phyloP scores from a whole-genome alignment of 2,797 vertebrate species.

The Tapera naevia region DNA sequence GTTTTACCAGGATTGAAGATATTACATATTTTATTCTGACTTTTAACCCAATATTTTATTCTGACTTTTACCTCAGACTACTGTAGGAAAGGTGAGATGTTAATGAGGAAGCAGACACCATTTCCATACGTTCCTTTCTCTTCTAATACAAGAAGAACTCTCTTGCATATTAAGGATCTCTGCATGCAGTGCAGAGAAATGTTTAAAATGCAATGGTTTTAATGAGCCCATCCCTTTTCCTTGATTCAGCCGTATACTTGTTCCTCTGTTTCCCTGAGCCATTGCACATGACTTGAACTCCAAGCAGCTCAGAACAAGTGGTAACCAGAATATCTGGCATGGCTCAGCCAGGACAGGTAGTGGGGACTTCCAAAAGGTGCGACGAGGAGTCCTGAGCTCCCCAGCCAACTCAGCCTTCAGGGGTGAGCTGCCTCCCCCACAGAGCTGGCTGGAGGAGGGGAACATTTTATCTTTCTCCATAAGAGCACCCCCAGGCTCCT shows the following conservation, averaged over 20 bases:
- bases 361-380: neutral
- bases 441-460: neutral
- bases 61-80: neutral
- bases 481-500: neutral
- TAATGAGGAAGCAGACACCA: neutral
- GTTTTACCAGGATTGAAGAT: neutral
- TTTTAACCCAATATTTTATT: neutral
- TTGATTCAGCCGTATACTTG: neutral
- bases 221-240: neutral
- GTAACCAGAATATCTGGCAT: neutral
- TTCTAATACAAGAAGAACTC: neutral
- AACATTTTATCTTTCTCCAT: fast-evolving
- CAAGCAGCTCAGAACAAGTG: neutral
- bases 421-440: neutral
- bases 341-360: neutral
- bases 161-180: neutral
- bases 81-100: neutral
- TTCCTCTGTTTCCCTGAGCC: neutral
- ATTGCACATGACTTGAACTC: neutral
- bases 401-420: neutral
- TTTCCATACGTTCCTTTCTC: neutral
- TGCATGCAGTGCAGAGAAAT: neutral
- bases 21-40: neutral
- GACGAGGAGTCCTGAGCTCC: neutral
- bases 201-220: neutral